These are phyloP conservation scores for Prosapia bicincta DNA, from an alignment of 2,888 invertebrate species.

Conservation along the genomic window DNA sequence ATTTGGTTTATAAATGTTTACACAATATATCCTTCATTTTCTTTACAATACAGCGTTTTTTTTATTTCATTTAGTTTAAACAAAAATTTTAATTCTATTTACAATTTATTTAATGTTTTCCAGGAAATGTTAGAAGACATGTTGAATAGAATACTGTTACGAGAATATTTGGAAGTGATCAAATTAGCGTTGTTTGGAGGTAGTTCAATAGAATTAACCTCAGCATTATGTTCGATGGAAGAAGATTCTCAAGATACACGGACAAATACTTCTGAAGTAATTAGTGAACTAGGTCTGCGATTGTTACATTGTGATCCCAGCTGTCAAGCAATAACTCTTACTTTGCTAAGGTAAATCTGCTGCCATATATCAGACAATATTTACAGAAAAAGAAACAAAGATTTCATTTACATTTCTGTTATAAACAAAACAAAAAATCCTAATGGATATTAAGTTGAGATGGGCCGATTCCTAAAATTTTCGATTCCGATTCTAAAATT, in stretches of 20 bases:
- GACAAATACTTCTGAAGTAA: conserved; percentile 51
- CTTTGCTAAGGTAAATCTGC: conserved; percentile 60
- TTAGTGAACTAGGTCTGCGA: conserved; percentile 76
- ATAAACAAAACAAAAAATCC: too few species aligned
- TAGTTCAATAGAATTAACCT: conserved; percentile 39
- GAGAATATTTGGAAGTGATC: conserved; percentile 84
- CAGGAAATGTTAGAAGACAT: conserved; percentile 79
- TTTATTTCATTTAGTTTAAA: too few species aligned
- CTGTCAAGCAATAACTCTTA: conserved; percentile 60
- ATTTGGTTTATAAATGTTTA: too few species aligned
- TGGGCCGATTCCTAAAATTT: too few species aligned
- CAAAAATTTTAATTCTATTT: too few species aligned
- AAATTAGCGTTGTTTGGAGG: conserved; percentile 74
- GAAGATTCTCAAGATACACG: conserved; percentile 29
- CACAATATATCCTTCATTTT: too few species aligned
- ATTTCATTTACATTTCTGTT: too few species aligned
- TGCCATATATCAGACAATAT: too few species aligned
- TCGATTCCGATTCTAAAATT: too few species aligned
- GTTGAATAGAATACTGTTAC: conserved; percentile 77
- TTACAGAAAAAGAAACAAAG: too few species aligned
- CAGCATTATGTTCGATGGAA: conserved; percentile 33
- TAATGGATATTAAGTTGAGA: too few species aligned
- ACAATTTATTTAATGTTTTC: not conserved
- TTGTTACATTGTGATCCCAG: conserved; percentile 64
- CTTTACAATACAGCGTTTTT: too few species aligned